Conservation (phyloP, 2,113 vertebrate genomes). For the Neodontobutis hainanensis region DNA sequence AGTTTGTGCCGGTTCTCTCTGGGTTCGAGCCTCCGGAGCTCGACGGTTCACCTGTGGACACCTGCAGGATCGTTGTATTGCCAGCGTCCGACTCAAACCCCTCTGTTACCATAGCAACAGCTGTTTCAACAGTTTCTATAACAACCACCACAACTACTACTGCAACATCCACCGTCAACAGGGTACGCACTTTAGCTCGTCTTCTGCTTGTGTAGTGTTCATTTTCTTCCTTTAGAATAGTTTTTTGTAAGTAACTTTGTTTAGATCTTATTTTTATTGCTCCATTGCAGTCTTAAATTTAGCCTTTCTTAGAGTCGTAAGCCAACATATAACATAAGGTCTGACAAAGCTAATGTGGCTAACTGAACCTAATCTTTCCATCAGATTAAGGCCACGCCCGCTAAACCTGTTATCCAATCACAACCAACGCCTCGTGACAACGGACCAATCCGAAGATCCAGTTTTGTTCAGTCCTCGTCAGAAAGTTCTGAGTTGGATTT, state of each 20-base stretch:
- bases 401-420: background rate
- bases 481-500: constrained; percentile 7
- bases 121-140: rapidly evolving
- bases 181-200: constrained; percentile 8
- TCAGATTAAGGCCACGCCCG: constrained; percentile 4
- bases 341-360: no score
- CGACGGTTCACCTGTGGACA: constrained; percentile 55
- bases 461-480: constrained; percentile 1
- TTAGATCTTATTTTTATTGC: no score
- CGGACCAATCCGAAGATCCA: background rate
- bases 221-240: no score
- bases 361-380: background rate
- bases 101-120: background rate
- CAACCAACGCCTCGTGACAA: constrained; percentile 14
- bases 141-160: background rate
- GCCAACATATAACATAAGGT: no score
- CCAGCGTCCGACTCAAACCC: background rate
- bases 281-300: no score
- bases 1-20: background rate
- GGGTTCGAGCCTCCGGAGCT: constrained; percentile 41
- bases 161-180: constrained; percentile 3
- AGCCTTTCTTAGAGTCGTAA: no score
- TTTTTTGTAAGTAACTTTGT: no score
- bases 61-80: constrained; percentile 21
- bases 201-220: background rate